A percentile compares a stretch with the other conserved stretches of the same genome.
Evolutionary conservation across 2,797 vertebrate genomes (phyloP).

Genomic region (Fratercula arctica): DNA sequence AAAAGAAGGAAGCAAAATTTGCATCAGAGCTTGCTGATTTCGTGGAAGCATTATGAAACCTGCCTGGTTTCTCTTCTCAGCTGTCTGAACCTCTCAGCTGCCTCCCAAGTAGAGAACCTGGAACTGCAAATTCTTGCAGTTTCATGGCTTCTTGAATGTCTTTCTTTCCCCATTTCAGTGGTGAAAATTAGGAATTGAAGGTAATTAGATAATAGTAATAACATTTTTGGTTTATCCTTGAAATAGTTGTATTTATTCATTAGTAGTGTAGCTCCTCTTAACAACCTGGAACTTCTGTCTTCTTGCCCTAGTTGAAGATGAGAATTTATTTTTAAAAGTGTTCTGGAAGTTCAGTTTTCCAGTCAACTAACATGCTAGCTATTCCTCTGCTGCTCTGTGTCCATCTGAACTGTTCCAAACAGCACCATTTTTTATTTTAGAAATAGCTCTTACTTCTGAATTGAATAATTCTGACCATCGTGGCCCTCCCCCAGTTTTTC

Average conservation of each 20-base stretch:
- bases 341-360: not conserved
- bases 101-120: not conserved
- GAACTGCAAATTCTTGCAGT: not conserved
- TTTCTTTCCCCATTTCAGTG: not conserved
- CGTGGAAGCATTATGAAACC: not conserved
- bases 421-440: not conserved
- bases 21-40: slow-evolving; percentile 17
- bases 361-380: not conserved
- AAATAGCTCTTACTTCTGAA: not conserved
- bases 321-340: not conserved
- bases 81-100: not conserved
- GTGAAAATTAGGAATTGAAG: not conserved
- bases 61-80: not conserved
- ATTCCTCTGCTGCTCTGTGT: not conserved
- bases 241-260: not conserved
- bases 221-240: not conserved
- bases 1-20: slow-evolving; percentile 10
- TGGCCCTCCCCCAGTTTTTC: not conserved
- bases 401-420: not conserved
- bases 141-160: not conserved
- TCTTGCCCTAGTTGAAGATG: not conserved
- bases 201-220: not conserved
- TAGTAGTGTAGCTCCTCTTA: not conserved
- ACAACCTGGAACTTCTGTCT: not conserved
- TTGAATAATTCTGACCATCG: not conserved